phyloP scores from a whole-genome alignment of 1,140 invertebrate species.

The Aplysia californica region DNA sequence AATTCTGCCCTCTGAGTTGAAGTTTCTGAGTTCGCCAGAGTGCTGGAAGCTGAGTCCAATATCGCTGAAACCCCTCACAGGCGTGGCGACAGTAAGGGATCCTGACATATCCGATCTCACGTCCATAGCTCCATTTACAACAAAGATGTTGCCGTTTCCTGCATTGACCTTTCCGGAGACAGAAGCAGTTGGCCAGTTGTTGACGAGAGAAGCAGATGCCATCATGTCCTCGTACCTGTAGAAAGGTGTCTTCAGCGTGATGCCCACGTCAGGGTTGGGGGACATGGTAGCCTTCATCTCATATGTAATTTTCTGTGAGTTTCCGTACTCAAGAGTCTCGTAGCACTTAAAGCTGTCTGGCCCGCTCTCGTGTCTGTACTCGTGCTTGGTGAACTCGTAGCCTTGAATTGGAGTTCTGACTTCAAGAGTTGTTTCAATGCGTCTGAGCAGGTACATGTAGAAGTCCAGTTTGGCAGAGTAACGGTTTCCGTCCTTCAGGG shows the following conservation, averaged over 20 bases:
- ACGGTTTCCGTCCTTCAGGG: constrained; percentile 30
- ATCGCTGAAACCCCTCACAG: constrained; percentile 12
- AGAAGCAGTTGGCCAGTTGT: not conserved
- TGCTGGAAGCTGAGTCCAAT: constrained; percentile 25
- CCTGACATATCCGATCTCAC: not conserved
- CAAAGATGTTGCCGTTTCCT: not conserved
- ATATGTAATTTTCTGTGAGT: constrained; percentile 29
- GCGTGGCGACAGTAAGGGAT: not conserved
- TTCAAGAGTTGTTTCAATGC: constrained; percentile 28
- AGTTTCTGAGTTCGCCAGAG: constrained; percentile 4
- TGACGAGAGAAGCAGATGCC: constrained; percentile 4
- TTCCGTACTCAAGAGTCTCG: constrained; percentile 31
- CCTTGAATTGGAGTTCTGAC: constrained; percentile 30
- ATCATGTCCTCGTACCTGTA: constrained; percentile 13
- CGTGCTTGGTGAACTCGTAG: constrained; percentile 27
- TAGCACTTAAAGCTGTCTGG: constrained; percentile 32
- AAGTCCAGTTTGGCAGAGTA: constrained; percentile 12
- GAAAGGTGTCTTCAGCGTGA: constrained; percentile 27
- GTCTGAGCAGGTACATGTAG: constrained; percentile 1
- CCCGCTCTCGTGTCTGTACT: constrained; percentile 38
- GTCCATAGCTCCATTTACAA: not conserved
- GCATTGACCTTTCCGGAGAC: not conserved
- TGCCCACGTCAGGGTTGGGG: constrained; percentile 9
- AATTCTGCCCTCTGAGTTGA: constrained; percentile 23
- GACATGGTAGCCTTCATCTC: constrained; percentile 25